phyloP scores from a whole-genome alignment of 1,140 invertebrate genomes.

The Drosophila simulans region DNA sequence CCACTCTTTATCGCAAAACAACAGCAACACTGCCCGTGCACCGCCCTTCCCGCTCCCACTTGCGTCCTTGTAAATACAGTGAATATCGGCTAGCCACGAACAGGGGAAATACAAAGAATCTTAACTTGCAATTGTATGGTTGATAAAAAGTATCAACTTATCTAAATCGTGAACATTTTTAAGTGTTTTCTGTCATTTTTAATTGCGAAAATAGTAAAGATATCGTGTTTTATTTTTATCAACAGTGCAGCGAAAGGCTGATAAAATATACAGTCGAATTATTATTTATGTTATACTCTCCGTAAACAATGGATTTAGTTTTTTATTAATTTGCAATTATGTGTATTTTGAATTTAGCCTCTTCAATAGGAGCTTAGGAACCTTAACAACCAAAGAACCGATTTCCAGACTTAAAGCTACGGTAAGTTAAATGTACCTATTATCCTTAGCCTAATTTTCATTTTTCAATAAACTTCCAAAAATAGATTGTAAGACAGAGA shows the following conservation, averaged over 20 bases:
- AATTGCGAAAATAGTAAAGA: too few species aligned
- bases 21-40: constrained; percentile 9
- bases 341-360: constrained; percentile 10
- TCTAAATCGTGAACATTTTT: not conserved
- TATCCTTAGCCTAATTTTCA: too few species aligned
- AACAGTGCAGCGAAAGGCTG: too few species aligned
- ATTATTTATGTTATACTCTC: too few species aligned
- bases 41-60: not conserved
- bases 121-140: not conserved
- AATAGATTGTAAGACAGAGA: too few species aligned
- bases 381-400: not conserved
- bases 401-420: not conserved
- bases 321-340: not conserved
- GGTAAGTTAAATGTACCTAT: constrained; percentile 14
- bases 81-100: constrained; percentile 5
- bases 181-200: too few species aligned
- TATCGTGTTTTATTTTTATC: too few species aligned
- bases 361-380: constrained; percentile 5
- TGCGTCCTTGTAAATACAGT: constrained; percentile 10
- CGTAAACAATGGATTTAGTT: too few species aligned
- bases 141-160: not conserved
- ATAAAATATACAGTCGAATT: too few species aligned
- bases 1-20: constrained; percentile 58
- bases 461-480: too few species aligned
- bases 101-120: not conserved